A percentile compares a stretch with the other conserved stretches of the same genome.
These are phyloP conservation scores for Pantherophis vulpinus DNA, from an alignment of 2,797 vertebrate genomes.

Conservation along the genomic window DNA sequence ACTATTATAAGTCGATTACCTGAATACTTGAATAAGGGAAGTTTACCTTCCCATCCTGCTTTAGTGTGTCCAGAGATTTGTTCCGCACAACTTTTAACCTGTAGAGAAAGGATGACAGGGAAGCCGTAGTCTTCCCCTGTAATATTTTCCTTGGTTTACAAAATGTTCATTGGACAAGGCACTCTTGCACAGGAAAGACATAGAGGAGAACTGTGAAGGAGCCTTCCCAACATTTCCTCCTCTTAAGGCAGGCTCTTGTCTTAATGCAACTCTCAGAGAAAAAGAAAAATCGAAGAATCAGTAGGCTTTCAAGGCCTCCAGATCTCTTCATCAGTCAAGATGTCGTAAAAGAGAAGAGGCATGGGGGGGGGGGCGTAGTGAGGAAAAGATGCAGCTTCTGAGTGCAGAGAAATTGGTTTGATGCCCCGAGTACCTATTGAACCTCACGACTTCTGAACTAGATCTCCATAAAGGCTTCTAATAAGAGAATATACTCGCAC, in stretches of 20 bases:
- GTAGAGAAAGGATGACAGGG: background rate
- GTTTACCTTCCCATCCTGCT: background rate
- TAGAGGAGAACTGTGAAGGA: background rate
- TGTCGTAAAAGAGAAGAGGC: background rate
- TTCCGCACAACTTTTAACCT: background rate
- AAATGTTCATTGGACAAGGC: background rate
- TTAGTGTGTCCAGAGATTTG: background rate
- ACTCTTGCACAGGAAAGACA: background rate
- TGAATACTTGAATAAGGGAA: background rate
- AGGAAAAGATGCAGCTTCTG: background rate
- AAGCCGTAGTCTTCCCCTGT: background rate
- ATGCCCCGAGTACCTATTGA: background rate
- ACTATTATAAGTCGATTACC: background rate
- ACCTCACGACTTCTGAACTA: background rate
- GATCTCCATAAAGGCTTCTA: background rate
- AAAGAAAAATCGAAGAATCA: background rate
- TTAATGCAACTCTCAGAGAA: background rate
- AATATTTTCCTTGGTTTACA: background rate
- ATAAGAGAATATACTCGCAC: background rate
- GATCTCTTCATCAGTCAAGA: background rate
- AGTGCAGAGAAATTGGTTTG: background rate
- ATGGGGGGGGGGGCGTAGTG: rapidly evolving
- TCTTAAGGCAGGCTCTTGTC: background rate
- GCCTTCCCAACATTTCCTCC: background rate
- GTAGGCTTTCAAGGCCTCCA: background rate